Base-by-base conservation (phyloP, 2,113 vertebrate genomes). In the Leptocoma aspasia region DNA sequence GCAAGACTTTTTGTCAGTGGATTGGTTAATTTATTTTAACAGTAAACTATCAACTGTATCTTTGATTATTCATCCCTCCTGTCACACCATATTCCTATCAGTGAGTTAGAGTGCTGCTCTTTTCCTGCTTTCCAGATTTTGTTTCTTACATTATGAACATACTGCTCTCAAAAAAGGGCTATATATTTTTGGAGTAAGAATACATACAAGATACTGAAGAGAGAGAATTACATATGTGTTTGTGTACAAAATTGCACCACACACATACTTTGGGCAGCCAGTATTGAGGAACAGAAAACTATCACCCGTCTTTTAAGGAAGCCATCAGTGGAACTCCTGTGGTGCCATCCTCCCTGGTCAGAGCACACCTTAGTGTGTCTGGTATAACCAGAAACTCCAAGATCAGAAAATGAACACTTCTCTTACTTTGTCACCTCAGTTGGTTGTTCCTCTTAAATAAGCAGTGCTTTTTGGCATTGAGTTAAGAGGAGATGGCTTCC, bases 11-110 rank as follows among this genome's bases (percentile, higher is more conserved):
- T 85, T 96, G 89, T 89, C 93, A 94, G 89, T 66, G 89, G 91
- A 91, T 94, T 89, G 76, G 79, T 90, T 96, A 95, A 93, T 95
- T 96, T 96, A 92, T 94, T 96, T 95, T 93, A 97, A 90, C 95
- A 95, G 76, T 94, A 96, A 96, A 84, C 93, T 90, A 95, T 95
- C 91, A 93, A 90, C 91, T 90, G 10, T 76, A 82, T 96, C 89
- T 95, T 97, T 96, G 96, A 95, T 96, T 97, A 96, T 93, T 94
- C 95, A 77, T 93, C 87, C 94, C 81, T 97, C 94, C 65, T 91
- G 85, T 96, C 85, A 80, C 80, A 68, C 89, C 85, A 72, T 90
- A 85, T 96, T 96, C 92, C 50, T 92, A 77, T 94, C 92, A 95
- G 57, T 37, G 75, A 95, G 79, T 94, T 94, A 78, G 56, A 96